Evolutionary conservation across 2,888 invertebrate genomes (phyloP).

Genomic region (Rugalucina vietnamica): DNA sequence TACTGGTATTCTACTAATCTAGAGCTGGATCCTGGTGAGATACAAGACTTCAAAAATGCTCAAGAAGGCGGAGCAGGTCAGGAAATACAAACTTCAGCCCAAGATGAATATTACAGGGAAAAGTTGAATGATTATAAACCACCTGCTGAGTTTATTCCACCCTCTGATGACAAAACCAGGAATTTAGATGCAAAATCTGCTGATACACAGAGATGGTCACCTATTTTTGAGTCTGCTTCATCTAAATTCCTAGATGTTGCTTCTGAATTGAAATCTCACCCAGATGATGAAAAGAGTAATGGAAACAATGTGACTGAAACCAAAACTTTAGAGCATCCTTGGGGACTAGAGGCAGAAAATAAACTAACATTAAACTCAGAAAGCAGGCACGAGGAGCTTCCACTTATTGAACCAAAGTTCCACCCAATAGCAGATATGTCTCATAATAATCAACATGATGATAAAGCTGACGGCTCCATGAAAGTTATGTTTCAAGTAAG

Average conservation of each 20-base stretch:
- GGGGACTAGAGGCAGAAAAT: neutral
- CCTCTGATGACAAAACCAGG: neutral
- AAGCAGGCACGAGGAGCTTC: neutral
- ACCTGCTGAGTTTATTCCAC: too few species aligned
- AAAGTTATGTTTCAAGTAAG: neutral
- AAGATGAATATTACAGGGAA: slow-evolving; percentile 45
- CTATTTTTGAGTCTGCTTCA: slow-evolving; percentile 59
- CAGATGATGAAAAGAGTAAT: slow-evolving; percentile 2
- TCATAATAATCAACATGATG: neutral
- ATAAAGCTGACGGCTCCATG: neutral
- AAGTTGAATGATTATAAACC: neutral
- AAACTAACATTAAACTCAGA: neutral
- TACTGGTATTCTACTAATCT: slow-evolving; percentile 55
- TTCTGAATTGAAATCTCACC: slow-evolving; percentile 53
- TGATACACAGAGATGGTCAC: slow-evolving; percentile 46
- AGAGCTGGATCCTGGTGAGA: slow-evolving; percentile 47
- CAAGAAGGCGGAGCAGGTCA: neutral
- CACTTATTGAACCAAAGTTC: neutral
- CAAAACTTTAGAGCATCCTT: neutral
- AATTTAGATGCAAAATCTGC: neutral
- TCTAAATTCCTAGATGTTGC: slow-evolving; percentile 54
- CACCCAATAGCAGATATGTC: neutral
- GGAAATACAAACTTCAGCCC: slow-evolving; percentile 22
- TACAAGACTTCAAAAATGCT: slow-evolving; percentile 48
- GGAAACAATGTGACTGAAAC: neutral